phyloP scores from a whole-genome alignment of 37 sponge, comb jelly and placozoan genomes.

The Aplysina aerophoba region DNA sequence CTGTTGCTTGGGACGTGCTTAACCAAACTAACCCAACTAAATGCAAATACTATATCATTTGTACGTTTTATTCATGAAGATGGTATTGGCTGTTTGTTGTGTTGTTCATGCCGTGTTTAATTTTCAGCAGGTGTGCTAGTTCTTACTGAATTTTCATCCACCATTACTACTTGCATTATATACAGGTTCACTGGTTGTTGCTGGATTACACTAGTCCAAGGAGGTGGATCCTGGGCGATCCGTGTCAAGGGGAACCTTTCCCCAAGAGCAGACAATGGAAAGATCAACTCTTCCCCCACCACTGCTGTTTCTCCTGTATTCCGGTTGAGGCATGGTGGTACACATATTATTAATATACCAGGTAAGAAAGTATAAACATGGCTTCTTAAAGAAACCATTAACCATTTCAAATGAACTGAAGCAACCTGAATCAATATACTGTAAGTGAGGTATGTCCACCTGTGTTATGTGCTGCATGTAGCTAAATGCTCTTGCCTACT shows the following conservation, averaged over 20 bases:
- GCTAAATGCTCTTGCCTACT: background rate
- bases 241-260: slow-evolving; percentile 31
- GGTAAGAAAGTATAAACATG: background rate
- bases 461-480: background rate
- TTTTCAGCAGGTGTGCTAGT: too few relatives aligned
- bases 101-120: too few relatives aligned
- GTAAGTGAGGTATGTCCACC: background rate
- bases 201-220: slow-evolving; percentile 37
- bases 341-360: slow-evolving; percentile 45
- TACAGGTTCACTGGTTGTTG: slow-evolving; percentile 37
- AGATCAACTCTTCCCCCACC: slow-evolving; percentile 59
- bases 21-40: too few relatives aligned
- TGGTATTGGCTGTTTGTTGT: too few relatives aligned
- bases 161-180: background rate
- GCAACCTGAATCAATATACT: background rate
- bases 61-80: too few relatives aligned
- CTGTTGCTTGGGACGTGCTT: too few relatives aligned
- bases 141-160: too few relatives aligned
- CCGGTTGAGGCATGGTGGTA: slow-evolving; percentile 35
- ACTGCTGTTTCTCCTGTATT: slow-evolving; percentile 47
- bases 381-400: background rate
- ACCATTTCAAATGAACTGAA: background rate
- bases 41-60: too few relatives aligned
- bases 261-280: slow-evolving; percentile 37
- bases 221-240: slow-evolving; percentile 35